Base-by-base conservation (phyloP, 2,113 vertebrate species). In the Micronycteris hirsuta region DNA sequence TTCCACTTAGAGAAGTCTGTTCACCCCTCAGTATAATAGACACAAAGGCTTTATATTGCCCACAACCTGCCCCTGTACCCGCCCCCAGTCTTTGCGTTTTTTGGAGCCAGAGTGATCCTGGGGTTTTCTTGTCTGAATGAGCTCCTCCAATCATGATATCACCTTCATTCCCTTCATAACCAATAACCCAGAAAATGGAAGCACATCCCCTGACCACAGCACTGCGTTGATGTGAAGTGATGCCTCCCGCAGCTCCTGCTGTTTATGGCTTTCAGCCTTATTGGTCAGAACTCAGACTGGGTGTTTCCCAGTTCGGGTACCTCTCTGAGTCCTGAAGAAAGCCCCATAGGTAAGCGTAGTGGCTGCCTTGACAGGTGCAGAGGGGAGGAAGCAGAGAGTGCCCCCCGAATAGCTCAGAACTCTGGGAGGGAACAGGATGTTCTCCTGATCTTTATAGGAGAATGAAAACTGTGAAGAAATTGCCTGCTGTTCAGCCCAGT, bases 121-220 rank as follows among this genome's bases (percentile, higher is more conserved):
- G 33, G 9, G 76, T 91, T 90, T 91, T 56, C 56, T 38, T 88
- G n/a, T 56, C 67, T 82, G 81, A 56, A 41, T 83, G 74, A 58
- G 24, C 33, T 94, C 47, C 45, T 82, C 56, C 78, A 56, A 86
- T 81, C 52, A 58, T 26, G 20, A 0, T 88, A 61, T 74, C 67
- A 96, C 82, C 95, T 95, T 65, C 54, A 74, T 56, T 89, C 11
- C 33, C n/a, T 90, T 63, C 73, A 13, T 95, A 83, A 61, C 80
- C 97, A 96, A 91, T 86, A 86, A 96, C 43, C 56, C 81, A 61
- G 92, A 96, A 70, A 88, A 54, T 49, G 38, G 67, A 92, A 71
- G 77, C 49, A 41, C 10, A 52, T 52, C 77, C 67, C 47, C 1
- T 7, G 3, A 67, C 81, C 92, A 89, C 56, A 78, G 80, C 81